Evolutionary conservation across 2,113 vertebrate genomes (phyloP), one percentile per base, ranked within the genome.

Genomic region (Protomyctophum bolini): DNA sequence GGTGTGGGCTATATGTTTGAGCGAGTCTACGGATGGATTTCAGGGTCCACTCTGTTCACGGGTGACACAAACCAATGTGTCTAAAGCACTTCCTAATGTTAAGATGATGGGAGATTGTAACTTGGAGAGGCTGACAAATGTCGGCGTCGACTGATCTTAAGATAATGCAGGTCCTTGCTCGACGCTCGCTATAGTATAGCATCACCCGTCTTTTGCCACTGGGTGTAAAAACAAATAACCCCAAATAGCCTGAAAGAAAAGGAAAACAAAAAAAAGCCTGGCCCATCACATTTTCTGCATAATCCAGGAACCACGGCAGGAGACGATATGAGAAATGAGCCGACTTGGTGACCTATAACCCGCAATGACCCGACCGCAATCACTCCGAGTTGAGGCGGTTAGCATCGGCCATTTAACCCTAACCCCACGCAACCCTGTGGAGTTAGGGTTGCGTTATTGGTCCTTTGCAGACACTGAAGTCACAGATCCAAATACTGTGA

Each of bases 401-500:
- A 41, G 69, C 29, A 66, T 64, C 41, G 51, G 33, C 33, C 33
- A 41, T 41, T n/a, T n/a, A n/a, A n/a, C n/a, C n/a, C n/a, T n/a
- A n/a, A n/a, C n/a, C n/a, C n/a, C n/a, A n/a, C n/a, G n/a, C n/a
- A n/a, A n/a, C n/a, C n/a, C n/a, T 68, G 66, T 63, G 50, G 73
- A 21, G 33, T 33, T 41, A 4, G 57, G 48, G 61, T 21, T 46
- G 63, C 10, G 45, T 70, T 76, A 68, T 41, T 51, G 63, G 72
- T 89, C 75, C 73, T 86, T 41, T 79, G 81, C 79, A 88, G 84
- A 84, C 64, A 81, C 76, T 82, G 7, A 75, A 80, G 73, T 88
- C 83, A 86, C 79, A 88, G 84, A 80, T 70, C 54, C 77, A 88
- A 87, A 83, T 21, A 21, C 21, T 21, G 21, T 21, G 21, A 91